These are phyloP conservation scores for Trichonephila clavipes DNA, from an alignment of 1,140 invertebrate genomes.

Conservation along the genomic window DNA sequence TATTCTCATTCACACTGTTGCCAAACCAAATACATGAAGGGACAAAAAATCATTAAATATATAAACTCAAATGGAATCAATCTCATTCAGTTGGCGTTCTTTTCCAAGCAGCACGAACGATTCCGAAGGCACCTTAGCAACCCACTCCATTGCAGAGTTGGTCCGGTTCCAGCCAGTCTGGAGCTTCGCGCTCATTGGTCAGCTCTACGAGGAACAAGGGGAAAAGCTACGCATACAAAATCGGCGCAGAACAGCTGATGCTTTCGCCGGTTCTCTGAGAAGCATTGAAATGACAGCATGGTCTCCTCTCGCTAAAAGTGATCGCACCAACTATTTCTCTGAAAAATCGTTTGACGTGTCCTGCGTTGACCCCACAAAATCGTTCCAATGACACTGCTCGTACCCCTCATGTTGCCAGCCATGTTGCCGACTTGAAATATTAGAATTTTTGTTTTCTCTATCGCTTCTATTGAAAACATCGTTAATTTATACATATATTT, in stretches of 20 bases:
- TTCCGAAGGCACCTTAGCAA: slow-evolving; percentile 65
- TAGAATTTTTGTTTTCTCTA: not conserved
- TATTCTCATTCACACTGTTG: not conserved
- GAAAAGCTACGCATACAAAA: slow-evolving; percentile 36
- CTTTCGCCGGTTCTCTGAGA: slow-evolving; percentile 42
- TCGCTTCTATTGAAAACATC: not conserved
- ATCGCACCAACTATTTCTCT: slow-evolving; percentile 27
- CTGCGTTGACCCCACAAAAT: not conserved
- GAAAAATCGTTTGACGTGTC: not conserved
- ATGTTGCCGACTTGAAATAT: not conserved
- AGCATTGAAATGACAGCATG: slow-evolving; percentile 24
- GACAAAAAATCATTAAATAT: not conserved
- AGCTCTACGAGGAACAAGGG: not conserved
- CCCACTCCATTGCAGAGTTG: slow-evolving; percentile 55
- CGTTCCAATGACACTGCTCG: not conserved
- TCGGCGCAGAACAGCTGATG: slow-evolving; percentile 74
- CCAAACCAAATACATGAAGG: not conserved
- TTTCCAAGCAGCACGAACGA: not conserved
- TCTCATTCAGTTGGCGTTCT: slow-evolving; percentile 11
- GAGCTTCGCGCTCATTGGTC: slow-evolving; percentile 44
- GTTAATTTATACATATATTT: not conserved
- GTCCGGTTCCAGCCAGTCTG: slow-evolving; percentile 73
- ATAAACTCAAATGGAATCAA: not conserved
- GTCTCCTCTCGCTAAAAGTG: not conserved
- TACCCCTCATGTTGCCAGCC: not conserved